Evolutionary conservation across 23 tunicate species (phyloP).

Genomic region (Clavelina lepadiformis): DNA sequence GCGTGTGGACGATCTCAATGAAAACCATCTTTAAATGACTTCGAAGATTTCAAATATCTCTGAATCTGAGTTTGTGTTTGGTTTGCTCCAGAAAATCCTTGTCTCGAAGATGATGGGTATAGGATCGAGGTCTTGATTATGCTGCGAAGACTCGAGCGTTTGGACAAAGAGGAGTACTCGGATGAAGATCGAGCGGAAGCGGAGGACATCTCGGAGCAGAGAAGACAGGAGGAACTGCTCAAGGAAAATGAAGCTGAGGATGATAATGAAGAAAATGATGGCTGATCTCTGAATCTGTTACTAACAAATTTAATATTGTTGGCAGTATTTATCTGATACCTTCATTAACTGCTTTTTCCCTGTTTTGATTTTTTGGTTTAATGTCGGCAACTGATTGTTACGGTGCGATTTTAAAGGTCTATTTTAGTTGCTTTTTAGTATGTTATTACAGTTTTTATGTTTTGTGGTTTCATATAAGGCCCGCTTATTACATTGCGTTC

Average conservation of each 20-base stretch:
- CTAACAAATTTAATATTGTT: not conserved
- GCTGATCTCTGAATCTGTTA: not conserved
- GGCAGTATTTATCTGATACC: not conserved
- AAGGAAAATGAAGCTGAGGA: slow-evolving; percentile 38
- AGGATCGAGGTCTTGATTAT: slow-evolving; percentile 71
- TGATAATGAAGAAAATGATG: slow-evolving; percentile 14
- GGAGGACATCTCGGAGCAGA: slow-evolving; percentile 80
- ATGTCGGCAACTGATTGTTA: too few relatives aligned
- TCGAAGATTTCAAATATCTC: not conserved
- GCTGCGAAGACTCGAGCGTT: slow-evolving; percentile 61
- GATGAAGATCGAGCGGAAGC: slow-evolving; percentile 91
- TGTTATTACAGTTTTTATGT: too few relatives aligned
- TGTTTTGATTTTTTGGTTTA: too few relatives aligned
- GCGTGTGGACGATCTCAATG: not conserved
- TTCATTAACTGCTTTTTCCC: not conserved
- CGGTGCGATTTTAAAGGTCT: too few relatives aligned
- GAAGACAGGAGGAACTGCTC: slow-evolving; percentile 72
- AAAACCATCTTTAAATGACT: not conserved
- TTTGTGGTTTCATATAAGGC: too few relatives aligned
- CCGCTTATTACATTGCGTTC: too few relatives aligned
- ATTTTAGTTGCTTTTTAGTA: too few relatives aligned
- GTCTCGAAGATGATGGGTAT: slow-evolving; percentile 74
- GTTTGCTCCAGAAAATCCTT: slow-evolving; percentile 48
- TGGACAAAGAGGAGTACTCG: slow-evolving; percentile 81
- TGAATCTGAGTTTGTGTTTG: not conserved